These are phyloP conservation scores for Chelon labrosus DNA, from an alignment of 2,797 vertebrate genomes.

Conservation along the genomic window DNA sequence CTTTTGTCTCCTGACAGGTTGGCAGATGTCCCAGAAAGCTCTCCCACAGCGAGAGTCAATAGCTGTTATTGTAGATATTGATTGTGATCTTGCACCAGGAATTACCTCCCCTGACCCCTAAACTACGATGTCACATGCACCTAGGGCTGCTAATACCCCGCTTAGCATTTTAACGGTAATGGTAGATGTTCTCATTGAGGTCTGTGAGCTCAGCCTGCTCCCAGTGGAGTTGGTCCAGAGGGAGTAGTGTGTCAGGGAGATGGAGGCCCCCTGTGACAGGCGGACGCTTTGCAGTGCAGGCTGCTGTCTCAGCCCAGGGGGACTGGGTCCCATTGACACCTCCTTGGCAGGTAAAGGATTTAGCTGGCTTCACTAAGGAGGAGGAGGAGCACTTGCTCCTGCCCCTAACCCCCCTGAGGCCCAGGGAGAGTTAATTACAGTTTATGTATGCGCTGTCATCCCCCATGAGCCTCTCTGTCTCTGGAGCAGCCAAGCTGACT, in stretches of 20 bases:
- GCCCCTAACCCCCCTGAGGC: conserved; percentile 53
- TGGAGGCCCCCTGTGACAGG: conserved; percentile 60
- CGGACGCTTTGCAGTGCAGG: conserved; percentile 45
- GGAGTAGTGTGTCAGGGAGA: conserved; percentile 56
- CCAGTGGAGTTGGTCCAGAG: conserved; percentile 46
- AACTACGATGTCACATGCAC: conserved; percentile 46
- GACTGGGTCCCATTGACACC: conserved; percentile 66
- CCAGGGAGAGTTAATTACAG: conserved; percentile 81
- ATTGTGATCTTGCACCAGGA: conserved; percentile 62
- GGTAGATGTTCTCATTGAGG: conserved; percentile 32
- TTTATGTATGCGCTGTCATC: conserved; percentile 76
- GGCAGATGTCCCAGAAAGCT: conserved; percentile 58
- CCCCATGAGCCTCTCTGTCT: conserved; percentile 70
- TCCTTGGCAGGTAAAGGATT: conserved; percentile 73
- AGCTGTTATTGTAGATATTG: conserved; percentile 63
- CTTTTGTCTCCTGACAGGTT: conserved; percentile 43
- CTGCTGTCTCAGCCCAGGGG: conserved; percentile 63
- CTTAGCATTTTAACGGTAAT: conserved; percentile 68
- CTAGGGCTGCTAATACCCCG: conserved; percentile 45
- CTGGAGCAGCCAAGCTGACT: conserved; percentile 59
- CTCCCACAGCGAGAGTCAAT: conserved; percentile 41
- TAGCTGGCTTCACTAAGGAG: conserved; percentile 52
- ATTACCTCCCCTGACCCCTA: conserved; percentile 59
- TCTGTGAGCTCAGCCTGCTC: conserved; percentile 47
- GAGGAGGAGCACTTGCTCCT: conserved; percentile 38